phyloP scores from a whole-genome alignment of 1,140 invertebrate genomes.

The Rhagoletis pomonella region DNA sequence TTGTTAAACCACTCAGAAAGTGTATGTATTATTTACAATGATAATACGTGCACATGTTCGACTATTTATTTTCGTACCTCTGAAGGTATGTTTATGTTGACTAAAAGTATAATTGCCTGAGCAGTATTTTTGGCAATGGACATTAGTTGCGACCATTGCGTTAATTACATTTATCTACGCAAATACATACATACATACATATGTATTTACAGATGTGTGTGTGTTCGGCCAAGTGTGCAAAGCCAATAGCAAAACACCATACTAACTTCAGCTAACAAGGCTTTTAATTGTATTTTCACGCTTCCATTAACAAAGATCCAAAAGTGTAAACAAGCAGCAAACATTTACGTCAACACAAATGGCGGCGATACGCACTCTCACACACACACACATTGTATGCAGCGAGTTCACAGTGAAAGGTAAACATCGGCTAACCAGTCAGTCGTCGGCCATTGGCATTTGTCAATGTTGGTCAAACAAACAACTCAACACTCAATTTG shows the following conservation, averaged over 20 bases:
- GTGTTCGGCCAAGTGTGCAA: background rate
- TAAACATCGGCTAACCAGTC: constrained; percentile 10
- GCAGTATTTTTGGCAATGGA: too few species aligned
- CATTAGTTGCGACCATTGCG: too few species aligned
- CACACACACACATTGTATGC: background rate
- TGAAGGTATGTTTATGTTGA: too few species aligned
- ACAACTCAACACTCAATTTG: constrained; percentile 41
- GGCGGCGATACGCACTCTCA: background rate
- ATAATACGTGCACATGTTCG: too few species aligned
- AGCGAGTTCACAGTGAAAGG: constrained; percentile 3
- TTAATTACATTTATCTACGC: background rate
- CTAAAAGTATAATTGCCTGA: too few species aligned
- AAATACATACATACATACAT: background rate
- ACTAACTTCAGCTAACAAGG: constrained; percentile 4
- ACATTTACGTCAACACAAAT: background rate
- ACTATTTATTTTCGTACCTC: too few species aligned
- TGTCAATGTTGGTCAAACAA: constrained; percentile 29
- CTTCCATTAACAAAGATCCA: constrained; percentile 26
- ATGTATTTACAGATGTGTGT: background rate
- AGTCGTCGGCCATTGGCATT: constrained; percentile 22
- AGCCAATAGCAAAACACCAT: constrained; percentile 35
- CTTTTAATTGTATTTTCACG: constrained; percentile 48
- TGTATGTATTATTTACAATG: too few species aligned
- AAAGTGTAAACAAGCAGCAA: constrained; percentile 35
- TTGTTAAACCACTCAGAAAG: too few species aligned